These are phyloP conservation scores for Oostethus manadensis DNA, from an alignment of 2,113 vertebrate genomes.

Conservation along the genomic window DNA sequence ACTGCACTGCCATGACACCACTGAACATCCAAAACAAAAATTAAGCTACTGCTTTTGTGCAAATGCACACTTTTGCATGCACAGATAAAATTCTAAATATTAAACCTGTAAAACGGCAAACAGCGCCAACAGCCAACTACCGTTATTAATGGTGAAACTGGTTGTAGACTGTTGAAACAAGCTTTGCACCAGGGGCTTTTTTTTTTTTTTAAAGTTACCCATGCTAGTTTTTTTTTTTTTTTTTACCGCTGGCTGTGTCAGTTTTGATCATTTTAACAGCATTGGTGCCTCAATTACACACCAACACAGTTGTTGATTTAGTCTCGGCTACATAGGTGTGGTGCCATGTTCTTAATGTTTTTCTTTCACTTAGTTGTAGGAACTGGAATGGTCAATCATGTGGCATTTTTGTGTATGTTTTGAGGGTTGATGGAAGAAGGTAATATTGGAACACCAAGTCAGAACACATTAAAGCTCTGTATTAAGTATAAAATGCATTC, in stretches of 20 bases:
- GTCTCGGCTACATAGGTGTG: neutral
- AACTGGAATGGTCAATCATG: no score
- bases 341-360: neutral
- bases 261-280: conserved; percentile 6
- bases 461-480: neutral
- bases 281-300: neutral
- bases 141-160: neutral
- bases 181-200: neutral
- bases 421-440: no score
- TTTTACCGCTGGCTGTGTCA: neutral
- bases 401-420: no score
- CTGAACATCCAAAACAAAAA: neutral
- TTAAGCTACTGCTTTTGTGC: neutral
- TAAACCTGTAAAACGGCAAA: neutral
- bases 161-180: neutral
- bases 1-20: no score
- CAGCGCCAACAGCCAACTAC: neutral
- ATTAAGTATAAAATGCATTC: neutral
- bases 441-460: no score
- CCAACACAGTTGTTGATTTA: conserved; percentile 3
- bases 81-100: neutral
- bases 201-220: neutral
- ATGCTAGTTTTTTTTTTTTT: neutral
- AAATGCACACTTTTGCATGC: conserved; percentile 9
- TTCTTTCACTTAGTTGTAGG: conserved; percentile 1